A percentile compares a stretch with the other conserved stretches of the same genome.
These are phyloP conservation scores for Perccottus glenii DNA, from an alignment of 2,113 vertebrate species.

Conservation along the genomic window DNA sequence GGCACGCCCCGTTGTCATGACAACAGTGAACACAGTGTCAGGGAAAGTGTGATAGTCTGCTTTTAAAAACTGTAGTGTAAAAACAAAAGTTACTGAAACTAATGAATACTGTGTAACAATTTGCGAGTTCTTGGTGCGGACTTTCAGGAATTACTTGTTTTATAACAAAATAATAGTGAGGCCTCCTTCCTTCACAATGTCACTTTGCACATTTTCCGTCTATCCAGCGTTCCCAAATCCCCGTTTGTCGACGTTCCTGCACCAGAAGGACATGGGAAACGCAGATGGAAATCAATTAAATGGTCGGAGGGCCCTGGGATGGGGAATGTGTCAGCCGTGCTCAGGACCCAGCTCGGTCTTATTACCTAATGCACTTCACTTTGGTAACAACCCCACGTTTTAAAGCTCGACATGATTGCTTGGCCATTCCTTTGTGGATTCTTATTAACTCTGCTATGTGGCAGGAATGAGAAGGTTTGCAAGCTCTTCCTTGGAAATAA, in stretches of 20 bases:
- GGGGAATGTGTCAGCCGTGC: conserved; percentile 59
- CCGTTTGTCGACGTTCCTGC: background rate
- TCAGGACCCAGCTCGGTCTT: conserved; percentile 50
- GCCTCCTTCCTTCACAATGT: background rate
- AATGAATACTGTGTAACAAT: too few relatives aligned
- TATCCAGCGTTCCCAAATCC: background rate
- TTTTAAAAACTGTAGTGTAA: too few relatives aligned
- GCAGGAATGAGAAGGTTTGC: conserved; percentile 37
- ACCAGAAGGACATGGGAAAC: conserved; percentile 30
- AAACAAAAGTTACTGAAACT: too few relatives aligned
- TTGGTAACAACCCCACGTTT: conserved; percentile 21
- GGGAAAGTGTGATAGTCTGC: too few relatives aligned
- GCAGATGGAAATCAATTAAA: conserved; percentile 68
- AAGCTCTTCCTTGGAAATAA: conserved; percentile 14
- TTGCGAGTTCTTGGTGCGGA: too few relatives aligned
- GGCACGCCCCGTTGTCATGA: too few relatives aligned
- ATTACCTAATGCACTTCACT: conserved; percentile 61
- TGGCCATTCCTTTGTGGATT: conserved; percentile 47
- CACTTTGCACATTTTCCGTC: conserved; percentile 17
- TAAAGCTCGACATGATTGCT: conserved; percentile 37
- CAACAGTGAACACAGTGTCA: too few relatives aligned
- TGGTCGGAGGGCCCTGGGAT: conserved; percentile 55
- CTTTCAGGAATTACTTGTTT: too few relatives aligned
- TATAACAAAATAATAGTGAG: too few relatives aligned
- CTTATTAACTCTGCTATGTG: conserved; percentile 34